phyloP scores from a whole-genome alignment of 2,797 vertebrate species.

The Cuniculus paca region DNA sequence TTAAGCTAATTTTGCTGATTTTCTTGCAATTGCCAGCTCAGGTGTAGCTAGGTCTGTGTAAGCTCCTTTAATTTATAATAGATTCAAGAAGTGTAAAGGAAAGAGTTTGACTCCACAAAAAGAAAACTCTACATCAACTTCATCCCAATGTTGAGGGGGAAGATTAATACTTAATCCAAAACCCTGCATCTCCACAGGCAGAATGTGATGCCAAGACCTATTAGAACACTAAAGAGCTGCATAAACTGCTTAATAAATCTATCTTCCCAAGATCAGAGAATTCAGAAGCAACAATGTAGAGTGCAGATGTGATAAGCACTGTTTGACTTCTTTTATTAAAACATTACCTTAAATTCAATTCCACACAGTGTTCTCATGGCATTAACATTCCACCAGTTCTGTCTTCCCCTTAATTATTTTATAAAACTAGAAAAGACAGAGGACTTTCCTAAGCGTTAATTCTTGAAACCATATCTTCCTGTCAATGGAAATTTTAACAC shows the following conservation, averaged over 20 bases:
- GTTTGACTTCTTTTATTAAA: neutral
- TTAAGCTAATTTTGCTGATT: neutral
- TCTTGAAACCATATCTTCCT: neutral
- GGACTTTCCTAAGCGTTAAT: neutral
- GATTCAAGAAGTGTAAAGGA: neutral
- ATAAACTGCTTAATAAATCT: neutral
- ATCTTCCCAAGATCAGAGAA: neutral
- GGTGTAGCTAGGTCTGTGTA: neutral
- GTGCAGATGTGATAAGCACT: neutral
- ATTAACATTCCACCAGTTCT: neutral
- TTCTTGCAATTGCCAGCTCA: neutral
- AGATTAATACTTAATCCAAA: neutral
- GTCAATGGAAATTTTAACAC: neutral
- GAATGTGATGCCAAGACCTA: neutral
- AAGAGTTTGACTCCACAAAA: neutral
- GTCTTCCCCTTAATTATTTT: slow-evolving; percentile 17
- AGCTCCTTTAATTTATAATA: neutral
- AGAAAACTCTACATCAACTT: neutral
- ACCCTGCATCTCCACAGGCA: neutral
- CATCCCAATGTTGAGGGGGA: neutral
- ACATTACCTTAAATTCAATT: neutral
- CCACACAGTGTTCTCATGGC: neutral
- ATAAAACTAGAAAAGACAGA: slow-evolving; percentile 18
- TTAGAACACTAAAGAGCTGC: neutral
- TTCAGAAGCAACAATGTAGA: neutral